These are phyloP conservation scores for Trachelus stipa DNA, from an alignment of 2,888 invertebrate genomes.

Conservation along the genomic window DNA sequence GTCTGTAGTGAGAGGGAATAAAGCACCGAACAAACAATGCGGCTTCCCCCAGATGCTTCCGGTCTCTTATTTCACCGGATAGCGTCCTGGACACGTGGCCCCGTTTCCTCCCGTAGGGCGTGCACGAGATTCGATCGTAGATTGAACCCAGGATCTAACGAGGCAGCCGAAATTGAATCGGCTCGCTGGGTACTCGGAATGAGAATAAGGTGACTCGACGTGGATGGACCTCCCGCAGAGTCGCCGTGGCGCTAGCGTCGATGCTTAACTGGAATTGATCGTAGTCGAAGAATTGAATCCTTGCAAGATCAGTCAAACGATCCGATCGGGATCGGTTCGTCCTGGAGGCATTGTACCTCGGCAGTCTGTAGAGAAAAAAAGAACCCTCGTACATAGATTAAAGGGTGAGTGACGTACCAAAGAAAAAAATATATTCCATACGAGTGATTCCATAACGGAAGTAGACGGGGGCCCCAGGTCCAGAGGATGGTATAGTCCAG, in stretches of 20 bases:
- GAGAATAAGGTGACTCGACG: not conserved
- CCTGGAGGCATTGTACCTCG: not conserved
- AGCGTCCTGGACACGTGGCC: slow-evolving; percentile 57
- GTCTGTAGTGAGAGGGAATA: slow-evolving; percentile 34
- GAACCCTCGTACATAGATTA: not conserved
- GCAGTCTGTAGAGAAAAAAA: not conserved
- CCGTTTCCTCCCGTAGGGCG: slow-evolving; percentile 44
- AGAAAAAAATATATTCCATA: not conserved
- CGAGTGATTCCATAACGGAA: not conserved
- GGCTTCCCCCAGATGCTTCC: slow-evolving; percentile 64
- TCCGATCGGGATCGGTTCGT: not conserved
- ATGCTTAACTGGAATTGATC: not conserved
- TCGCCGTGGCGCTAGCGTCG: not conserved
- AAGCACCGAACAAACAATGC: slow-evolving; percentile 61
- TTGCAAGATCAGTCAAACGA: not conserved
- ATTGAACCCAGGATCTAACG: slow-evolving; percentile 50
- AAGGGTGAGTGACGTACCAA: not conserved
- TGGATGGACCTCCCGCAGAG: not conserved
- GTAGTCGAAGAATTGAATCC: not conserved
- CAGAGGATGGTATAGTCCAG: not conserved
- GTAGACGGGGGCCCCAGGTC: not conserved
- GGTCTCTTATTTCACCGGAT: slow-evolving; percentile 65
- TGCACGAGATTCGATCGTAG: slow-evolving; percentile 51
- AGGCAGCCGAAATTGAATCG: slow-evolving; percentile 34
- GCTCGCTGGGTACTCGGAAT: not conserved